Base-by-base conservation (phyloP, 2,797 vertebrate species). In the Cuniculus paca region DNA sequence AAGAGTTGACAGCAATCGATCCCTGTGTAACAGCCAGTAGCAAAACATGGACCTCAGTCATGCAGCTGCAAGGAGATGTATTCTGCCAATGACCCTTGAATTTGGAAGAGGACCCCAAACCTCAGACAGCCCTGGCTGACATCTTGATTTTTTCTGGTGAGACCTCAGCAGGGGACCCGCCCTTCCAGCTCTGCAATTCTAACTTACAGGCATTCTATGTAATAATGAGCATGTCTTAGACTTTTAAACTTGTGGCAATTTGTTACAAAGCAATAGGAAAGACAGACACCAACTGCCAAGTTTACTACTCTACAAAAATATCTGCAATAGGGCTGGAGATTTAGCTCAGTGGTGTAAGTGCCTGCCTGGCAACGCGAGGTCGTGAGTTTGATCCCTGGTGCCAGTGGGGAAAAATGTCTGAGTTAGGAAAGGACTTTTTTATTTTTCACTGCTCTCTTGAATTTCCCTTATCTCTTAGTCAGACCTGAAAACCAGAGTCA, bases 11-110 rank as follows among this genome's bases (percentile, higher is more conserved):
- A 93, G 83, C 42, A 70, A 50, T n/a, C n/a, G n/a, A n/a, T 74
- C 68, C 79, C 70, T 93, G 89, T 81, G 60, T 39, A 61, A 94
- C 26, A 94, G 96, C 92, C 97, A 95, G 87, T 24, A 89, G 70
- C 81, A 94, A 80, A 86, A 60, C 0, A 8, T 78, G 88, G 84
- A 89, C 92, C 84, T 93, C 83, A 6, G 77, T 94, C 34, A 72
- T 65, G 83, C 95, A 97, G 97, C 97, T 97, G 97, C 94, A 94
- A 95, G 97, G 94, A 97, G 96, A 84, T 85, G 56, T 84, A 86
- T 95, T 94, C 97, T 94, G 95, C 97, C 97, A 97, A 68, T 58
- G 96, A 75, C 58, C 90, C 94, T 74, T 61, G 85, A 92, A 72
- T 72, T 54, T 94, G 90, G 91, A 92, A 97, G 82, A 92, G 39